Conservation (phyloP, 2,888 invertebrate species). For the Cremastobaeus sp. region DNA sequence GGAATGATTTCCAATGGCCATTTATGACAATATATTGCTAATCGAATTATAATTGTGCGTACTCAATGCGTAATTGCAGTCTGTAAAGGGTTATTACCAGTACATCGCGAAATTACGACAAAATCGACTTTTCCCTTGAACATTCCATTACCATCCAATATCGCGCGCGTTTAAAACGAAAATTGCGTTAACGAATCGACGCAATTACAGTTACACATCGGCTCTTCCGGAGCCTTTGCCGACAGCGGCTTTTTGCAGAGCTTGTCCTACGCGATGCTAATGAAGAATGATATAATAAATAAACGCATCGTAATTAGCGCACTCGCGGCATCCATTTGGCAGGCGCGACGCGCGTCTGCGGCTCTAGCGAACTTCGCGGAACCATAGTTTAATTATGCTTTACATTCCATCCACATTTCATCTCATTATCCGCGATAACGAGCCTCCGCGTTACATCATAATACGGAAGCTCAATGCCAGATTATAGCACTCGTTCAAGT, state of each 20-base stretch:
- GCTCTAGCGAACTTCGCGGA: conserved; percentile 20
- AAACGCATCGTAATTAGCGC: conserved; percentile 40
- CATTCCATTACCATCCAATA: conserved; percentile 25
- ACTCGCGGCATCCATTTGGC: conserved; percentile 40
- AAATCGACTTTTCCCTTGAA: conserved; percentile 13
- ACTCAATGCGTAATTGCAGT: not conserved
- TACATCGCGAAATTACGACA: conserved; percentile 16
- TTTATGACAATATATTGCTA: no score
- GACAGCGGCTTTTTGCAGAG: conserved; percentile 6
- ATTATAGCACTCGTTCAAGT: conserved; percentile 40
- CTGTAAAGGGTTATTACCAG: conserved; percentile 3
- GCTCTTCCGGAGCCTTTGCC: conserved; percentile 20
- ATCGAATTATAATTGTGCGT: not conserved
- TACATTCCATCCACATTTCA: conserved; percentile 54
- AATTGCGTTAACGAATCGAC: conserved; percentile 34
- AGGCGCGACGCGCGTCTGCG: conserved; percentile 10
- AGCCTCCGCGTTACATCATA: conserved; percentile 51
- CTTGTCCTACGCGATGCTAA: conserved; percentile 13
- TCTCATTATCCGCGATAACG: conserved; percentile 57
- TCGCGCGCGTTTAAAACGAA: conserved; percentile 21
- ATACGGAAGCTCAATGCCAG: conserved; percentile 47
- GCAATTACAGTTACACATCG: conserved; percentile 12
- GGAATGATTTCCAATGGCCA: no score
- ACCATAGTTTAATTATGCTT: conserved; percentile 59
- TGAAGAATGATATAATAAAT: conserved; percentile 47